Percentiles rank a stretch among this genome's conserved stretches.
phyloP scores from a whole-genome alignment of 2,113 vertebrate species.

The Ursus arctos region DNA sequence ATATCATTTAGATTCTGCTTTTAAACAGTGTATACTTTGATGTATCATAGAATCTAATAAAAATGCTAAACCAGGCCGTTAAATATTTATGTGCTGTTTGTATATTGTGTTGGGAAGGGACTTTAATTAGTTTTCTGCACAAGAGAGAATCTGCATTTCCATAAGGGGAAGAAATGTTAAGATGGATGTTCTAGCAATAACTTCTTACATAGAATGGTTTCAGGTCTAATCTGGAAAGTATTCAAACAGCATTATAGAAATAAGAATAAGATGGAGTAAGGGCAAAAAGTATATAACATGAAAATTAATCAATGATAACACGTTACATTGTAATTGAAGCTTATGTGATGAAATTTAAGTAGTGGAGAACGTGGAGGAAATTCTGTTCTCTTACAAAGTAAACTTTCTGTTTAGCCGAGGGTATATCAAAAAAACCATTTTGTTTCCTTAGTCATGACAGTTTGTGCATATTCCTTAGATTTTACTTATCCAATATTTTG shows the following conservation, averaged over 20 bases:
- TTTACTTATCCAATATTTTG: constrained; percentile 11
- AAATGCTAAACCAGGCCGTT: constrained; percentile 47
- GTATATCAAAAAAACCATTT: neutral
- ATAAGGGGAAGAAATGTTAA: constrained; percentile 69
- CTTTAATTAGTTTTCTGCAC: constrained; percentile 81
- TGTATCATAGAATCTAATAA: constrained; percentile 79
- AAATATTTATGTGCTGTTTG: constrained; percentile 72
- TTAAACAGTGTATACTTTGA: constrained; percentile 71
- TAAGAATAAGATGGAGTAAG: constrained; percentile 35
- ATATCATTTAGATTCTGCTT: constrained; percentile 76
- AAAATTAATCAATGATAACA: constrained; percentile 38
- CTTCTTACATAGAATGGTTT: constrained; percentile 63
- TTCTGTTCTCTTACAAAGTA: neutral
- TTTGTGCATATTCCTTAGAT: neutral
- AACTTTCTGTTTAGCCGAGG: neutral
- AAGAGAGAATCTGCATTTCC: constrained; percentile 73
- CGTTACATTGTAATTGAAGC: constrained; percentile 29
- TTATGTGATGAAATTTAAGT: neutral
- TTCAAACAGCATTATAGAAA: neutral
- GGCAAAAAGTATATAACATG: neutral
- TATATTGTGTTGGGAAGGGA: constrained; percentile 64
- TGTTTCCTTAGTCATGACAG: neutral
- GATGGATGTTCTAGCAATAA: constrained; percentile 54
- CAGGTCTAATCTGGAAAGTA: constrained; percentile 38
- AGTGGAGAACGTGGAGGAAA: neutral